phyloP scores from a whole-genome alignment of 2,113 vertebrate species.

The Scalopus aquaticus region DNA sequence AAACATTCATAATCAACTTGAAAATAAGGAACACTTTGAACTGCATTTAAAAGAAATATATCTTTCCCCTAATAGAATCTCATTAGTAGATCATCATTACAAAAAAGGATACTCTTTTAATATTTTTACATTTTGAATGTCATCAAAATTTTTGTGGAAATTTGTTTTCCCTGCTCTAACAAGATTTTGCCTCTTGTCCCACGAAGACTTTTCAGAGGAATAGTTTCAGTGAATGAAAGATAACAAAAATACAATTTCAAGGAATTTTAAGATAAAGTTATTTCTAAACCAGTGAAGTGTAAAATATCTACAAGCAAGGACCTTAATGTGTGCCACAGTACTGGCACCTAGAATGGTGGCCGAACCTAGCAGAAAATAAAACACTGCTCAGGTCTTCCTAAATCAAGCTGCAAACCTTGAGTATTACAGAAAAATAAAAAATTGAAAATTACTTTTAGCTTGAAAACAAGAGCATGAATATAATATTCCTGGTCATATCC shows the following conservation, averaged over 20 bases:
- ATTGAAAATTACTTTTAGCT: background rate
- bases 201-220: background rate
- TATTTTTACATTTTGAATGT: constrained; percentile 55
- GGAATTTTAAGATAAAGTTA: background rate
- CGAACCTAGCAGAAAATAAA: background rate
- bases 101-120: background rate
- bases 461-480: constrained; percentile 17
- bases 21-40: constrained; percentile 4
- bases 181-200: background rate
- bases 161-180: background rate
- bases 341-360: background rate
- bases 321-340: background rate
- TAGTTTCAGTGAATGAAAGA: background rate
- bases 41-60: constrained; percentile 4
- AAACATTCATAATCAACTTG: background rate
- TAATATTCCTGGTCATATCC: background rate
- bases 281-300: constrained; percentile 1
- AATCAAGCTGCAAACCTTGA: background rate
- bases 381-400: background rate
- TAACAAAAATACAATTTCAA: background rate
- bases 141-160: constrained; percentile 27
- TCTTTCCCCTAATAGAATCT: background rate
- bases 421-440: constrained; percentile 1
- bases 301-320: background rate
- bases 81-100: background rate